phyloP scores from a whole-genome alignment of 2,113 vertebrate genomes.

The Pholis gunnellus region DNA sequence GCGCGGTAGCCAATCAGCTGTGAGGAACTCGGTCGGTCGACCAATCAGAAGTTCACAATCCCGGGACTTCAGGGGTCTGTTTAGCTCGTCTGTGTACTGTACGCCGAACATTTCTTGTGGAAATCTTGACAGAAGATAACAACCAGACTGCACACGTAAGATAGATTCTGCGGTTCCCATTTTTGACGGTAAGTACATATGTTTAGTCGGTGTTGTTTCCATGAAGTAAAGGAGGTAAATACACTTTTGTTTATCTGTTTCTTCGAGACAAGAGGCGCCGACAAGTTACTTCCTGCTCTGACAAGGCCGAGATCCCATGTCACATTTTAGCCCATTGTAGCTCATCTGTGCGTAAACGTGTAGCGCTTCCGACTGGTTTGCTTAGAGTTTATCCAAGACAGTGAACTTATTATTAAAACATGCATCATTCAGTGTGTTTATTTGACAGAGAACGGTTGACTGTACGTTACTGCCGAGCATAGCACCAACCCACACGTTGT shows the following conservation, averaged over 20 bases:
- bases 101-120: slow-evolving; percentile 66
- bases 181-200: slow-evolving; percentile 66
- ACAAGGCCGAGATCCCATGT: slow-evolving; percentile 76
- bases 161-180: slow-evolving; percentile 2
- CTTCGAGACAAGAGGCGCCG: slow-evolving; percentile 62
- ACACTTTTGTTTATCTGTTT: slow-evolving; percentile 20
- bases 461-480: not conserved
- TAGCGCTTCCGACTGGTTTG: not conserved
- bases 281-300: slow-evolving; percentile 85
- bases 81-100: slow-evolving; percentile 46
- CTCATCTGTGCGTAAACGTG: slow-evolving; percentile 28
- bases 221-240: not conserved
- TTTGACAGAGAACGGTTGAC: slow-evolving; percentile 1
- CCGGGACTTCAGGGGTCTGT: slow-evolving; percentile 37
- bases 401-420: not conserved
- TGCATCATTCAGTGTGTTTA: not conserved
- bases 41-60: slow-evolving; percentile 83
- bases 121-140: slow-evolving; percentile 57
- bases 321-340: slow-evolving; percentile 46
- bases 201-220: not conserved
- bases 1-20: slow-evolving; percentile 60
- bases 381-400: accelerated
- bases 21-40: not conserved
- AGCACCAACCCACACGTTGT: not conserved
- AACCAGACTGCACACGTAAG: not conserved